Conservation (phyloP, 2,113 vertebrate genomes). For the Natator depressus region DNA sequence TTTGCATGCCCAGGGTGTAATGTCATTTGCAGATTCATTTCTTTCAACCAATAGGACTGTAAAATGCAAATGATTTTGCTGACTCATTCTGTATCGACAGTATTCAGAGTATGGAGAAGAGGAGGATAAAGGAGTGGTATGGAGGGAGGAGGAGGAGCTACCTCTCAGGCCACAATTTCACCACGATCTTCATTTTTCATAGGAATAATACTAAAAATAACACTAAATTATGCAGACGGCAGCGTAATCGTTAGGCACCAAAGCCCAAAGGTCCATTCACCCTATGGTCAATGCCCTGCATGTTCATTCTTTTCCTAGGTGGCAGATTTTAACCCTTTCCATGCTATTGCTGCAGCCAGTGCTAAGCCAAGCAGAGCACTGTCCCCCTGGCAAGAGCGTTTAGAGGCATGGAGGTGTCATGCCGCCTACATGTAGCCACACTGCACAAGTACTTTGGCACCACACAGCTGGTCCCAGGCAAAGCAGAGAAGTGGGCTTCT, state of each 20-base stretch:
- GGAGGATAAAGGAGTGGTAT: not conserved
- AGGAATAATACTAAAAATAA: not conserved
- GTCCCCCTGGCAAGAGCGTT: not conserved
- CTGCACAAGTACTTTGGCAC: not conserved
- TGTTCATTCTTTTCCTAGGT: not conserved
- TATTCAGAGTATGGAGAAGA: constrained; percentile 5
- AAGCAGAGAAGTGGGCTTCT: not conserved
- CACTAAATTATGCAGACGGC: not conserved
- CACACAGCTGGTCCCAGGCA: rapidly evolving
- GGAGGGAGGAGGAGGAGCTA: not conserved
- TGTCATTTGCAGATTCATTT: not conserved
- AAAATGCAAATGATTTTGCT: constrained; percentile 6
- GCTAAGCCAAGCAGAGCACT: not conserved
- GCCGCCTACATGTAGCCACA: rapidly evolving
- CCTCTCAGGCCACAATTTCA: not conserved
- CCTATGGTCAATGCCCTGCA: rapidly evolving
- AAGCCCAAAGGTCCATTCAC: not conserved
- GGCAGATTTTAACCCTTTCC: not conserved
- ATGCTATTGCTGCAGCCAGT: not conserved
- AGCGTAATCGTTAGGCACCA: not conserved
- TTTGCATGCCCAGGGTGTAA: not conserved
- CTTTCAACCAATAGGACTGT: not conserved
- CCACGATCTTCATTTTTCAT: constrained; percentile 3
- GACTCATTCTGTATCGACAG: constrained; percentile 13
- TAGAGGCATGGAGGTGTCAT: not conserved